A percentile compares a stretch with the other conserved stretches of the same genome.
Conservation (phyloP, 1,140 invertebrate genomes). For the Drosophila ambigua region DNA sequence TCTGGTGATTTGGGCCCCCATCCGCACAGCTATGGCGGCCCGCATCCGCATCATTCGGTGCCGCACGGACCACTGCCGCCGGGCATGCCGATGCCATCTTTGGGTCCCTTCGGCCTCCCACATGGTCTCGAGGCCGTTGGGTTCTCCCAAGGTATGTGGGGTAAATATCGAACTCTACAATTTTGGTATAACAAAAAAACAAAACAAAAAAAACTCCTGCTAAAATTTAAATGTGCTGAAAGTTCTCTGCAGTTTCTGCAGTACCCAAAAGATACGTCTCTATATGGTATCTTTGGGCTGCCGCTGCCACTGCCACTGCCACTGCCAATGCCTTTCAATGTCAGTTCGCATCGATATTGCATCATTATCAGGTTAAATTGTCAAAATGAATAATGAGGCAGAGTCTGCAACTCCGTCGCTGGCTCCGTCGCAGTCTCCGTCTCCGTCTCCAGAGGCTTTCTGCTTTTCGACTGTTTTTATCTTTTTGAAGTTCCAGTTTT, state of each 20-base stretch:
- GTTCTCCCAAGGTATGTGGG: constrained; percentile 85
- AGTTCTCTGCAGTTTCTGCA: constrained; percentile 12
- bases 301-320: constrained; percentile 24
- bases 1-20: constrained; percentile 81
- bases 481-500: constrained; percentile 23
- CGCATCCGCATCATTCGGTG: constrained; percentile 83
- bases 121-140: constrained; percentile 84
- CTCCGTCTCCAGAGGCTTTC: constrained; percentile 19
- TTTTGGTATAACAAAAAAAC: constrained; percentile 72
- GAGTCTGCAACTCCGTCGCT: not conserved
- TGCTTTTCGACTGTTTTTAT: constrained; percentile 34
- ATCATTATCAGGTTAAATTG: constrained; percentile 80
- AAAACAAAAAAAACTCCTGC: constrained; percentile 8
- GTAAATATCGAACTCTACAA: constrained; percentile 83
- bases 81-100: constrained; percentile 83
- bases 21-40: constrained; percentile 83
- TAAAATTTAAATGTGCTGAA: constrained; percentile 58
- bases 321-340: constrained; percentile 63
- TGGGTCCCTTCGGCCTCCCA: constrained; percentile 84
- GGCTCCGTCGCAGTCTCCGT: constrained; percentile 9
- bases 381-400: constrained; percentile 82
- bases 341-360: constrained; percentile 74
- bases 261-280: too few species aligned
- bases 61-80: constrained; percentile 82
- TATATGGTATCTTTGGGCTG: constrained; percentile 23